Evolutionary conservation across 2,888 invertebrate genomes (phyloP).

Genomic region (Nomada lathburiana): DNA sequence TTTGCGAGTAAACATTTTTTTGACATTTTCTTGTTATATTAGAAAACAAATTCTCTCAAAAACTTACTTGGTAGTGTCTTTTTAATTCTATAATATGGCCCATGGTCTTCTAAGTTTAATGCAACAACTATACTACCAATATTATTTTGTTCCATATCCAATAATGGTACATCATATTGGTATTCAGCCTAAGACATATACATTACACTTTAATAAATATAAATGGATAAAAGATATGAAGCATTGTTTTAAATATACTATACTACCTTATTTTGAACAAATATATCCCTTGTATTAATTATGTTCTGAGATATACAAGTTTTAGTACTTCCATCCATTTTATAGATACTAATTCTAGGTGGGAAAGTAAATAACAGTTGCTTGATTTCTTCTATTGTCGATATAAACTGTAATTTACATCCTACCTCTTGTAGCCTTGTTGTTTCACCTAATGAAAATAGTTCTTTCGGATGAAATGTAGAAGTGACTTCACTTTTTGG

Average conservation of each 20-base stretch:
- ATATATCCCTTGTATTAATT: conserved; percentile 76
- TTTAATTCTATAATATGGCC: conserved; percentile 75
- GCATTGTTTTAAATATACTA: not conserved
- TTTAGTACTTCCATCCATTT: conserved; percentile 67
- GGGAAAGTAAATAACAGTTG: conserved; percentile 78
- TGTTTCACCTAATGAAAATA: conserved; percentile 69
- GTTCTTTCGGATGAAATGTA: conserved; percentile 72
- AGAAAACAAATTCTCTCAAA: not conserved
- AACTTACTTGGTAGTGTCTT: conserved; percentile 68
- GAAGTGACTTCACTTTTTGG: conserved; percentile 79
- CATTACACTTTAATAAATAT: not conserved
- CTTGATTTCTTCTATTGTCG: conserved; percentile 77
- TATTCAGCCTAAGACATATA: conserved; percentile 66
- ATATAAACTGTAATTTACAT: conserved; percentile 82
- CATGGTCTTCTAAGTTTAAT: conserved; percentile 79
- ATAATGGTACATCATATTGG: conserved; percentile 74
- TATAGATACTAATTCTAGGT: conserved; percentile 80
- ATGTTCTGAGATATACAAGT: conserved; percentile 72
- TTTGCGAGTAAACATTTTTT: not conserved
- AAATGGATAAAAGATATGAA: not conserved
- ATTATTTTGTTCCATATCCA: conserved; percentile 71
- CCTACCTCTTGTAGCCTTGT: conserved; percentile 76
- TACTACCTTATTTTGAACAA: conserved; percentile 75
- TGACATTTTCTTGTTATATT: not conserved
- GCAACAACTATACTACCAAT: conserved; percentile 75